Conservation (phyloP, 2,888 invertebrate species). For the Hermaeophaga mercurialis region DNA sequence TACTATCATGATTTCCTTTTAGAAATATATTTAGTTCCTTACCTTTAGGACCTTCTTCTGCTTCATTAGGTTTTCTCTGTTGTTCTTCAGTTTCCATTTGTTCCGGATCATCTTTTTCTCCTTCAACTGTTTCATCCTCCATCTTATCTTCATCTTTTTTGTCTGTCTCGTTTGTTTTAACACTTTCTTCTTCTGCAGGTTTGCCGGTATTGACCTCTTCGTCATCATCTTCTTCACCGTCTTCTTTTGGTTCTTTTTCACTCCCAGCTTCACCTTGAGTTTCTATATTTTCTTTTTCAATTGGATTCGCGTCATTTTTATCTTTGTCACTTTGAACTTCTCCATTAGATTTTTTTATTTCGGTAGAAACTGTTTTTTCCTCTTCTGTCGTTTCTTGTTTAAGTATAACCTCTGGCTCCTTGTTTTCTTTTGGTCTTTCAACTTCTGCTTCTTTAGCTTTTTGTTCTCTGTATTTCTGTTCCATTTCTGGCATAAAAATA, state of each 20-base stretch:
- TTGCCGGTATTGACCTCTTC: conserved; percentile 43
- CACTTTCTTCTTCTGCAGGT: conserved; percentile 42
- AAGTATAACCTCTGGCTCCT: conserved; percentile 47
- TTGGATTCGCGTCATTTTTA: conserved; percentile 40
- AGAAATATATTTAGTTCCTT: no score
- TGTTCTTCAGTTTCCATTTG: conserved; percentile 20
- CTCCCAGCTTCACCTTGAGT: conserved; percentile 42
- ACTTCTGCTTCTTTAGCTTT: conserved; percentile 45
- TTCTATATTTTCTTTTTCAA: conserved; percentile 32
- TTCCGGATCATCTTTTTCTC: conserved; percentile 45
- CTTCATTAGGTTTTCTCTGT: conserved; percentile 23
- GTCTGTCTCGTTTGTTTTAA: conserved; percentile 55
- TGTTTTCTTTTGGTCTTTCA: conserved; percentile 43
- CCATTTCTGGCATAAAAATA: no score
- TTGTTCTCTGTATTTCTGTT: conserved; percentile 48
- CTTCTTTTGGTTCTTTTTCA: conserved; percentile 57
- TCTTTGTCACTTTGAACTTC: conserved; percentile 22
- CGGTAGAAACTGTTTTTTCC: conserved; percentile 42
- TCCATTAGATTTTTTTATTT: conserved; percentile 12
- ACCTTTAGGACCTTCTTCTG: conserved; percentile 27
- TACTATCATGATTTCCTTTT: no score
- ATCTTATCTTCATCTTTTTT: conserved; percentile 42
- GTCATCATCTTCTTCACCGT: conserved; percentile 51
- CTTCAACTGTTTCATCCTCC: conserved; percentile 38
- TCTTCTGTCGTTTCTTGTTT: conserved; percentile 50